A percentile compares a stretch with the other conserved stretches of the same genome.
Evolutionary conservation across 2,113 vertebrate genomes (phyloP).

Genomic region (Pimephales promelas): DNA sequence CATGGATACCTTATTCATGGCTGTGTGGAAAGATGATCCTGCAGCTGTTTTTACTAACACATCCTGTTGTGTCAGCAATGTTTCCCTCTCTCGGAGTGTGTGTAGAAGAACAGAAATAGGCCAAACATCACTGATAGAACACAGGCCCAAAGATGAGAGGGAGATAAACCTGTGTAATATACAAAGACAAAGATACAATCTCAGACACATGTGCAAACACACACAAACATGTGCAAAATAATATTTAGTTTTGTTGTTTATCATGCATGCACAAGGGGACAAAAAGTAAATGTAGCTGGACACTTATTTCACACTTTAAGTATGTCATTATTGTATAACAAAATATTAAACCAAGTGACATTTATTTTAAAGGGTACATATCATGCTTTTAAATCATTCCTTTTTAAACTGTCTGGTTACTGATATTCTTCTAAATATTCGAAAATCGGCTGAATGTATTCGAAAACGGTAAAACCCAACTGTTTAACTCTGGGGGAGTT

Average conservation of each 20-base stretch:
- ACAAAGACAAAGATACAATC: neutral
- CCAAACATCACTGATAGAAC: slow-evolving; percentile 31
- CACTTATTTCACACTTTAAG: neutral
- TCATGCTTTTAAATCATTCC: too few relatives aligned
- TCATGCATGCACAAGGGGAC: neutral
- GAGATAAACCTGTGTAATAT: slow-evolving; percentile 17
- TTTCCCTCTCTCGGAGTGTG: neutral
- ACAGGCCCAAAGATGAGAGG: slow-evolving; percentile 2
- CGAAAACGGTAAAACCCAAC: too few relatives aligned
- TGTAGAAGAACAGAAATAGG: slow-evolving; percentile 6
- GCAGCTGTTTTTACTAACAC: neutral
- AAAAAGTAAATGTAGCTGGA: neutral
- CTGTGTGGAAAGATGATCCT: slow-evolving; percentile 37
- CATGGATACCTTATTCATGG: slow-evolving; percentile 23
- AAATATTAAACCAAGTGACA: neutral
- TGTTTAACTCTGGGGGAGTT: too few relatives aligned
- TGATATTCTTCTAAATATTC: too few relatives aligned
- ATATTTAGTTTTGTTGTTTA: neutral
- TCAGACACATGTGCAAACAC: neutral
- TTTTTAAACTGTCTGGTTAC: too few relatives aligned
- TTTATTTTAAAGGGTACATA: neutral
- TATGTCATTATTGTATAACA: neutral
- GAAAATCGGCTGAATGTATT: too few relatives aligned
- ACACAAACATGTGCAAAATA: neutral
- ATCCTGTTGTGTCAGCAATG: slow-evolving; percentile 48